Percentiles rank a stretch among this genome's conserved stretches.
Conservation (phyloP, 2,888 invertebrate species). For the Sarcophaga rosellei region DNA sequence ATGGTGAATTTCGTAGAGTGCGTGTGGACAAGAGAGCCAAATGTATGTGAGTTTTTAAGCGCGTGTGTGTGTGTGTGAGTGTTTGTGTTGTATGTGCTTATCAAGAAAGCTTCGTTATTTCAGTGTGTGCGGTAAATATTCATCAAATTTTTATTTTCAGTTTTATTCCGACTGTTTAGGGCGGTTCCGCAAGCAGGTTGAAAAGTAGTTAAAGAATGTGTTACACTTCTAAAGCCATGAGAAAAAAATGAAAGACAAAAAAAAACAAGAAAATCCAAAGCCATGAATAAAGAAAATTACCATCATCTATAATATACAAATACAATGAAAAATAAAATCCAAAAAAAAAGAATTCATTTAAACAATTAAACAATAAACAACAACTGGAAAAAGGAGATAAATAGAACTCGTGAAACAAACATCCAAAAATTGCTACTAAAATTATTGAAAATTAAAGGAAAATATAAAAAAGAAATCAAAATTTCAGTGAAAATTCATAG, state of each 20-base stretch:
- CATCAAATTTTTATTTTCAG: slow-evolving; percentile 81
- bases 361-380: slow-evolving; percentile 43
- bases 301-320: slow-evolving; percentile 43
- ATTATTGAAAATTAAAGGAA: background rate
- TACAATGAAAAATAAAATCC: background rate
- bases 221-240: slow-evolving; percentile 51
- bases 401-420: background rate
- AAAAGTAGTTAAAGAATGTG: slow-evolving; percentile 72
- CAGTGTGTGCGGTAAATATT: slow-evolving; percentile 74
- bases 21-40: slow-evolving; percentile 17
- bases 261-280: slow-evolving; percentile 7
- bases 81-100: slow-evolving; percentile 25
- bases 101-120: slow-evolving; percentile 64
- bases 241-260: slow-evolving; percentile 42
- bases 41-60: slow-evolving; percentile 25
- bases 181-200: slow-evolving; percentile 82
- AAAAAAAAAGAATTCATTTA: slow-evolving; percentile 37
- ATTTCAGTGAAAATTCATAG: background rate
- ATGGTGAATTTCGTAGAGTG: slow-evolving; percentile 48
- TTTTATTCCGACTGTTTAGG: slow-evolving; percentile 82
- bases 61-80: slow-evolving; percentile 28
- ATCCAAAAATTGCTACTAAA: background rate
- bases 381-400: background rate
- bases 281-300: slow-evolving; percentile 35
- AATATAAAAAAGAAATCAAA: background rate